Evolutionary conservation across 1,140 invertebrate genomes (phyloP).

Genomic region (Chironomus striatipennis): DNA sequence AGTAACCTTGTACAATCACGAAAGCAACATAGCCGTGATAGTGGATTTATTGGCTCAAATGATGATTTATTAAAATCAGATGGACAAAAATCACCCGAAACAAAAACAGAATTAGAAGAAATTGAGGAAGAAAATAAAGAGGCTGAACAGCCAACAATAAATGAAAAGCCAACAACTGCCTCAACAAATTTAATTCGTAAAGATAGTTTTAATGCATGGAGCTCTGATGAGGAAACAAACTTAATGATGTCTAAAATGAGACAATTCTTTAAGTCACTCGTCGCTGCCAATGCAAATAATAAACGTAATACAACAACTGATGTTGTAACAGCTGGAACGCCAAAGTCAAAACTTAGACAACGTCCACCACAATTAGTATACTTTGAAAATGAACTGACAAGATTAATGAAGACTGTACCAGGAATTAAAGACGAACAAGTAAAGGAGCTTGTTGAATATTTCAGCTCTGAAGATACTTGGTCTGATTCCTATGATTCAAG

Average conservation of each 20-base stretch:
- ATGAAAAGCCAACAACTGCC: slow-evolving; percentile 31
- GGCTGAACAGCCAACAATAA: slow-evolving; percentile 31
- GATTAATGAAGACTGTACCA: slow-evolving; percentile 85
- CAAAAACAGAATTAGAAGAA: slow-evolving; percentile 48
- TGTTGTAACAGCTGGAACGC: slow-evolving; percentile 46
- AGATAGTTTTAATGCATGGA: slow-evolving; percentile 89
- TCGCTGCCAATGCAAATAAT: slow-evolving; percentile 51
- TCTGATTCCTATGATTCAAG: slow-evolving; percentile 86
- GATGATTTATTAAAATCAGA: slow-evolving; percentile 67
- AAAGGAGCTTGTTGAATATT: slow-evolving; percentile 81
- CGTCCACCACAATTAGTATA: slow-evolving; percentile 78
- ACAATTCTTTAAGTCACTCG: slow-evolving; percentile 82
- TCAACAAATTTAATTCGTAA: slow-evolving; percentile 52
- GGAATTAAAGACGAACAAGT: slow-evolving; percentile 84
- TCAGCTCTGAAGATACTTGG: slow-evolving; percentile 86
- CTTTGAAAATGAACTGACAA: slow-evolving; percentile 79
- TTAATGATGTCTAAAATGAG: slow-evolving; percentile 91
- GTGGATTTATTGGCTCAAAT: slow-evolving; percentile 79
- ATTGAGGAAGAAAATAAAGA: slow-evolving; percentile 40
- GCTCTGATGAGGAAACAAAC: slow-evolving; percentile 86
- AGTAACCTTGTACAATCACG: slow-evolving; percentile 46
- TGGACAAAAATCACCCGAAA: slow-evolving; percentile 42
- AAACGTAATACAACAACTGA: slow-evolving; percentile 33
- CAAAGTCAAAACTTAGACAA: slow-evolving; percentile 47
- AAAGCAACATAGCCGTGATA: slow-evolving; percentile 74